These are phyloP conservation scores for Halocynthia roretzi DNA, from an alignment of 23 tunicate genomes.

Conservation along the genomic window DNA sequence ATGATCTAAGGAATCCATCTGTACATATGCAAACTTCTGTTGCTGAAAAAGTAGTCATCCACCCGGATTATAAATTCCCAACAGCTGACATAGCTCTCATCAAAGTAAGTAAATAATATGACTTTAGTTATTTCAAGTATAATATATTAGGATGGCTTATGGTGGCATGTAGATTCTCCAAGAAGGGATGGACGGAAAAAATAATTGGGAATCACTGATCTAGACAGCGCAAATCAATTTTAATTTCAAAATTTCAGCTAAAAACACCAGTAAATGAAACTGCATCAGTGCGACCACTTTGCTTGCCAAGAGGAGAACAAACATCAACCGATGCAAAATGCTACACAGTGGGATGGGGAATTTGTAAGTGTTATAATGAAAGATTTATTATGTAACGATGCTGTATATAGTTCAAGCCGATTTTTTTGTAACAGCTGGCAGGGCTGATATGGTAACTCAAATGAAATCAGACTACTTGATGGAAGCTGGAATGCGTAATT, in stretches of 20 bases:
- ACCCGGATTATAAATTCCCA: slow-evolving; percentile 21
- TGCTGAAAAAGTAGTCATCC: slow-evolving; percentile 9
- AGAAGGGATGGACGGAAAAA: too few relatives aligned
- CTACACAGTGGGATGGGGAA: slow-evolving; percentile 6
- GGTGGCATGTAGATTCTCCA: too few relatives aligned
- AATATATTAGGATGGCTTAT: too few relatives aligned
- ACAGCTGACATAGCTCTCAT: slow-evolving; percentile 31
- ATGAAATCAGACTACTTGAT: slow-evolving; percentile 4
- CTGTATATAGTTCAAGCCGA: too few relatives aligned
- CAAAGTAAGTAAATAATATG: slow-evolving; percentile 8
- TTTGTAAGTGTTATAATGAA: neutral
- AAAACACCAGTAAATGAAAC: neutral
- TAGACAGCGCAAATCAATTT: too few relatives aligned
- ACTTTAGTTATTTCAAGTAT: too few relatives aligned
- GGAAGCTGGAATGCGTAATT: slow-evolving; percentile 1
- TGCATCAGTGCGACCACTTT: neutral
- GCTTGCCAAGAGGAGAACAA: slow-evolving; percentile 10
- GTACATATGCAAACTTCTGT: neutral
- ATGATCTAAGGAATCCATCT: neutral
- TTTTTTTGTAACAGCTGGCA: neutral
- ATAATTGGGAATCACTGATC: too few relatives aligned
- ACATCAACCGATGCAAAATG: neutral
- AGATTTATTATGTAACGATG: too few relatives aligned
- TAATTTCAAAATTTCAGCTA: neutral
- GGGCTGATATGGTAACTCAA: neutral